phyloP scores from a whole-genome alignment of 2,113 vertebrate species.

The Psammodynastes pulverulentus region DNA sequence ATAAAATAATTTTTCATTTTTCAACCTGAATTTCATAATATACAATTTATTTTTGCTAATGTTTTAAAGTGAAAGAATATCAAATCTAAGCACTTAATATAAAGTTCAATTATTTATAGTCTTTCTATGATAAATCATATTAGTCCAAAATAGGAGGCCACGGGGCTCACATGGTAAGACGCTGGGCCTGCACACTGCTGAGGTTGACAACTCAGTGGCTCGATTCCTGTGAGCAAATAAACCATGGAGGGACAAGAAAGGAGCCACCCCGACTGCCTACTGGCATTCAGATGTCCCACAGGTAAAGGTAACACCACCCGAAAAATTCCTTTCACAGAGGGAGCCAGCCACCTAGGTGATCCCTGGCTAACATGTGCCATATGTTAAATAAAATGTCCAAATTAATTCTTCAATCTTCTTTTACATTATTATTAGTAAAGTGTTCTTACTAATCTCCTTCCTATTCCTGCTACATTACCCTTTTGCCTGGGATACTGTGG shows the following conservation, averaged over 20 bases:
- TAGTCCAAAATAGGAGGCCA: not conserved
- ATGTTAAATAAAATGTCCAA: no score
- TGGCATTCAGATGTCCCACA: no score
- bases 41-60: not conserved
- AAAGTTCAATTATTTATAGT: not conserved
- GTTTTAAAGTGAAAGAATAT: not conserved
- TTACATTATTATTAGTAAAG: not conserved
- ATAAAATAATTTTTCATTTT: not conserved
- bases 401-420: not conserved
- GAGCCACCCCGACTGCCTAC: no score
- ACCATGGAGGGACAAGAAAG: no score
- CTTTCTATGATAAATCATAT: not conserved
- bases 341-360: no score
- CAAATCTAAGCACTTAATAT: not conserved
- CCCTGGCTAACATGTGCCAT: no score
- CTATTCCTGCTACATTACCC: not conserved
- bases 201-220: no score
- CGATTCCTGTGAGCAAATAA: no score
- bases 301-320: no score
- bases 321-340: no score
- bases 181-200: no score
- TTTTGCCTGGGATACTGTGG: not conserved
- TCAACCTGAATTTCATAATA: not conserved
- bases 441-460: not conserved
- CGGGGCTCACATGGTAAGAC: no score